phyloP scores from a whole-genome alignment of 2,888 invertebrate species.

The Agriopis marginaria region DNA sequence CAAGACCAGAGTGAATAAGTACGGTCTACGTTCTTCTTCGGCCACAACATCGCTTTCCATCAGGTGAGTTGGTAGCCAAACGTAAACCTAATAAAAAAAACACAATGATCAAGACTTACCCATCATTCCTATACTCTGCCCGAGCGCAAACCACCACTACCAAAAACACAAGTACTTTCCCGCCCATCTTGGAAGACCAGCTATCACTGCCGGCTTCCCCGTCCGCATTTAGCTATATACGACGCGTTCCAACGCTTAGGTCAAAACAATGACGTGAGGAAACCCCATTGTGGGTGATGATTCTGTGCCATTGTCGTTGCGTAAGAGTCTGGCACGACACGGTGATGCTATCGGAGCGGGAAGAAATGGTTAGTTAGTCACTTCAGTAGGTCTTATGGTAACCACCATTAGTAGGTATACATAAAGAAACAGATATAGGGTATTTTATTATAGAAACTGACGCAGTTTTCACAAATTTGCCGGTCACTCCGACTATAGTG shows the following conservation, averaged over 20 bases:
- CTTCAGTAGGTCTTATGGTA: conserved; percentile 22
- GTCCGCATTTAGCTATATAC: conserved; percentile 75
- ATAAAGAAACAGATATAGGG: too few relatives aligned
- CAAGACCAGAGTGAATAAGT: too few relatives aligned
- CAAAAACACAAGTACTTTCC: conserved; percentile 50
- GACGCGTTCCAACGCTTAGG: conserved; percentile 74
- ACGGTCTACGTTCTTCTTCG: too few relatives aligned
- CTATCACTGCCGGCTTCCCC: conserved; percentile 65
- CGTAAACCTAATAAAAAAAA: too few relatives aligned
- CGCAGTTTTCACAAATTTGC: too few relatives aligned
- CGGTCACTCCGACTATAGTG: too few relatives aligned
- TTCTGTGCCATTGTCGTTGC: conserved; percentile 69
- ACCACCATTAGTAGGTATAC: background rate
- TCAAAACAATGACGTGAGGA: conserved; percentile 80
- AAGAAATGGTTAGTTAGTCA: conserved; percentile 50
- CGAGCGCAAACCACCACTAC: conserved; percentile 50
- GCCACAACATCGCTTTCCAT: too few relatives aligned
- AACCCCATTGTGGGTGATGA: conserved; percentile 52
- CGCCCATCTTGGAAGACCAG: conserved; percentile 64
- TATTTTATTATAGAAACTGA: too few relatives aligned
- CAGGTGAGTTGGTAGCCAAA: too few relatives aligned
- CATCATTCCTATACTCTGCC: conserved; percentile 73
- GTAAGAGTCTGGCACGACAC: conserved; percentile 66
- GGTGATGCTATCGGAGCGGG: conserved; percentile 67
- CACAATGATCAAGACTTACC: conserved; percentile 59